Evolutionary conservation across 2,113 vertebrate genomes (phyloP), one percentile per base, ranked within the genome.

Genomic region (Elgaria multicarinata): DNA sequence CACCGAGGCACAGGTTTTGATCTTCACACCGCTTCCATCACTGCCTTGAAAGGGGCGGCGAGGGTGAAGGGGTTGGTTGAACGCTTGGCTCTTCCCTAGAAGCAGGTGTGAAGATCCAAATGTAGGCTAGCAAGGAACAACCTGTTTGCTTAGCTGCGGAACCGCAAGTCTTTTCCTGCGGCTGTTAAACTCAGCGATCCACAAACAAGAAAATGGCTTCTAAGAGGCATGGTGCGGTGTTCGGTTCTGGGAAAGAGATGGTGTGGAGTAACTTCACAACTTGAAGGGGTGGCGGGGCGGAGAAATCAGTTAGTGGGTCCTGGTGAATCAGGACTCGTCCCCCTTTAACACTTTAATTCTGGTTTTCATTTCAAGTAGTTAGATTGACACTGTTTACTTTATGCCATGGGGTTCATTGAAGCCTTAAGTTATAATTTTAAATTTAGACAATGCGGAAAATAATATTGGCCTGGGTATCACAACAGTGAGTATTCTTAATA

Each of bases 301-400:
- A 91, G 83, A 85, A 1, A 89, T 85, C 67, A 89, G 89, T 50
- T 78, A 82, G 85, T 83, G 89, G 89, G 66, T 85, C 84, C 89
- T 80, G 24, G 33, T 87, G 84, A 82, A 83, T 72, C 87, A 83
- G 3, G 77, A 78, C 58, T 91, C 67, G 88, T 79, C 87, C 84
- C 87, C 87, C 44, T 72, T 93, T 83, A 46, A n/a, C 36, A 24
- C 9, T 46, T 85, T 1, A 7, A 62, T 89, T 75, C 81, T 89
- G 90, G 33, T 71, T 90, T 55, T 92, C 22, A 46, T 88, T 58
- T 86, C 76, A 71, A n/a, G 2, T 50, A 36, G 58, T n/a, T 50
- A 50, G 87, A 67, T 89, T 91, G 10, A 31, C 55, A 24, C 39
- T 55, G n/a, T 53, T 55, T 67, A 20, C 58, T 64, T 76, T 75